Evolutionary conservation across 2,888 invertebrate species (phyloP).

Genomic region (Cataglyphis albicans): DNA sequence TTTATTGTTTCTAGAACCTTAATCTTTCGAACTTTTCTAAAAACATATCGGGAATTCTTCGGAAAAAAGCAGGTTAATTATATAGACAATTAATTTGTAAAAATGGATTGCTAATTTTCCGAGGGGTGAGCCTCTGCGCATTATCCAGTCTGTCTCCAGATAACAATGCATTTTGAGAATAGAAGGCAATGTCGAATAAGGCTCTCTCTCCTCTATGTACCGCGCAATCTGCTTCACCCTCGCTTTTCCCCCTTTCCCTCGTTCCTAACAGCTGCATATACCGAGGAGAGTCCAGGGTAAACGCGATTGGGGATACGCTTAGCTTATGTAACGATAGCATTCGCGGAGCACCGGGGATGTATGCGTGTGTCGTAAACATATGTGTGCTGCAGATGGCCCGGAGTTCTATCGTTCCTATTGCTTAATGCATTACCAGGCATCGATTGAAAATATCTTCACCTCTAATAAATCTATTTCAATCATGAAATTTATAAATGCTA

Average conservation of each 20-base stretch:
- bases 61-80: neutral
- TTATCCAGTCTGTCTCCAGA: neutral
- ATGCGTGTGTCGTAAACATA: constrained; percentile 78
- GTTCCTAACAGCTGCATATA: constrained; percentile 73
- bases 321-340: constrained; percentile 71
- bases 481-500: neutral
- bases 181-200: constrained; percentile 51
- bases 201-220: constrained; percentile 21
- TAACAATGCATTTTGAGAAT: constrained; percentile 39
- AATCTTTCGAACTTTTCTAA: no score
- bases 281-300: constrained; percentile 50
- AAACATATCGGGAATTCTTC: no score
- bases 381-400: constrained; percentile 79
- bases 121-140: constrained; percentile 18
- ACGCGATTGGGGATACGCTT: constrained; percentile 42
- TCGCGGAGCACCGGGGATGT: constrained; percentile 71
- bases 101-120: neutral
- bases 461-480: constrained; percentile 39
- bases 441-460: constrained; percentile 37
- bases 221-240: constrained; percentile 57
- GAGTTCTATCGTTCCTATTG: constrained; percentile 77
- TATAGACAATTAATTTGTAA: constrained; percentile 4
- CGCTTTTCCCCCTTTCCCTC: constrained; percentile 65
- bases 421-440: constrained; percentile 44
- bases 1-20: neutral